phyloP scores from a whole-genome alignment of 2,797 vertebrate genomes.

The Apodemus agrarius region DNA sequence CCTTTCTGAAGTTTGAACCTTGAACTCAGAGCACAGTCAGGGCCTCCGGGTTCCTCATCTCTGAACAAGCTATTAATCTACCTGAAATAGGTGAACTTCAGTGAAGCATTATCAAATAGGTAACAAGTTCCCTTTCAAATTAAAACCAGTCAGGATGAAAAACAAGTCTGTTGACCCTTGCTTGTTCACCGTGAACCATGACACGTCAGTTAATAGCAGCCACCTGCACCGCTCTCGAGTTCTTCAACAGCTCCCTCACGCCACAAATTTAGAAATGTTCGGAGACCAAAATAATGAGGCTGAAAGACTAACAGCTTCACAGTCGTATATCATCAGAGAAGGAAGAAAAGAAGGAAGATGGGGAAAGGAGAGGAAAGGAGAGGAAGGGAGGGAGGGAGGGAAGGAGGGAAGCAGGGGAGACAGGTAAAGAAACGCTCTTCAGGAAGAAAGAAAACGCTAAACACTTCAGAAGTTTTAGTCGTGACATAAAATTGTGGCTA shows the following conservation, averaged over 20 bases:
- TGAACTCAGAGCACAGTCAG: constrained; percentile 84
- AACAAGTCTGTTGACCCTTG: constrained; percentile 79
- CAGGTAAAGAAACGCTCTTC: not conserved
- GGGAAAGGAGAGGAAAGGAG: not conserved
- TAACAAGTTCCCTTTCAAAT: constrained; percentile 87
- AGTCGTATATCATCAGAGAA: not conserved
- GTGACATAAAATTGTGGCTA: not conserved
- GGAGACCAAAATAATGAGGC: not conserved
- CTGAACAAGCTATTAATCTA: constrained; percentile 90
- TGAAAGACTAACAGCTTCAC: not conserved
- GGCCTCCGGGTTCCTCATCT: constrained; percentile 80
- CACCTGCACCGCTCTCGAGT: constrained; percentile 74
- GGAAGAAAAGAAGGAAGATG: too few species aligned
- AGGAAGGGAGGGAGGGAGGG: not conserved
- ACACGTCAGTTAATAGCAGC: constrained; percentile 81
- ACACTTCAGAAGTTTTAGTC: not conserved
- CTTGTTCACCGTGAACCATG: constrained; percentile 81
- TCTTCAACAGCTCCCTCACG: constrained; percentile 58
- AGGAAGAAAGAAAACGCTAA: constrained; percentile 1
- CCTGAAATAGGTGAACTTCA: constrained; percentile 90
- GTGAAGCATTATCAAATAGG: constrained; percentile 89
- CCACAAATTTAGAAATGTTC: constrained; percentile 56
- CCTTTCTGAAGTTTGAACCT: constrained; percentile 87
- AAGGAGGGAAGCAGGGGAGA: too few species aligned
- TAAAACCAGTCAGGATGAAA: constrained; percentile 81